phyloP scores from a whole-genome alignment of 2,888 invertebrate genomes.

The Belgica antarctica region DNA sequence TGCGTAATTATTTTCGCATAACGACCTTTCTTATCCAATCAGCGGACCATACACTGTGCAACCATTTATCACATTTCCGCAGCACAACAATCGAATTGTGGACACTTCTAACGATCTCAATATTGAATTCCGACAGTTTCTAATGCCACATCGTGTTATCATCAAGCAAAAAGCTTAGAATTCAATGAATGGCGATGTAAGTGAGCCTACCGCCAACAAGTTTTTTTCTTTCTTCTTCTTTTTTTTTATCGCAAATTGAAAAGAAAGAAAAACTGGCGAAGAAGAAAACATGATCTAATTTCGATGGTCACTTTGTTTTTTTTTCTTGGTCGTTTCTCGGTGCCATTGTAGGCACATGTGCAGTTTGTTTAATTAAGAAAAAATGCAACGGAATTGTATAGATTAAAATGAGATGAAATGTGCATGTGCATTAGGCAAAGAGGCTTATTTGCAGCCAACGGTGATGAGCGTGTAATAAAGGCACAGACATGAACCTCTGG shows the following conservation, averaged over 20 bases:
- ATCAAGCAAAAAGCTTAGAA: constrained; percentile 23
- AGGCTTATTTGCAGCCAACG: not conserved
- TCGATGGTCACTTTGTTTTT: not conserved
- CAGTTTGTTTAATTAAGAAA: constrained; percentile 23
- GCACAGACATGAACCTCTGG: constrained; percentile 16
- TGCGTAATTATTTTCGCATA: not conserved
- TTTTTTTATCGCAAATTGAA: constrained; percentile 22
- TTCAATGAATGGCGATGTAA: constrained; percentile 27
- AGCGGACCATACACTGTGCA: no score
- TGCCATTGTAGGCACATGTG: constrained; percentile 17
- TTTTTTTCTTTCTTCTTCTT: no score
- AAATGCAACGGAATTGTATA: constrained; percentile 16
- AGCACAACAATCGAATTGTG: no score
- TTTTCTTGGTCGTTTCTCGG: not conserved
- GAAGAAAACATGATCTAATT: constrained; percentile 32
- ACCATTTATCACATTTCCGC: no score
- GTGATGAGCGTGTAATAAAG: not conserved
- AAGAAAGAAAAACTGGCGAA: not conserved
- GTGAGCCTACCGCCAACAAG: constrained; percentile 9
- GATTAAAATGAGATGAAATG: constrained; percentile 3
- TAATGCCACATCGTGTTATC: constrained; percentile 32
- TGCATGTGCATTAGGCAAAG: constrained; percentile 15
- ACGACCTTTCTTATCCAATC: no score
- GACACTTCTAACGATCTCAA: no score
- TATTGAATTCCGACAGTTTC: no score